phyloP scores from a whole-genome alignment of 2,113 vertebrate genomes.

The Puma concolor region DNA sequence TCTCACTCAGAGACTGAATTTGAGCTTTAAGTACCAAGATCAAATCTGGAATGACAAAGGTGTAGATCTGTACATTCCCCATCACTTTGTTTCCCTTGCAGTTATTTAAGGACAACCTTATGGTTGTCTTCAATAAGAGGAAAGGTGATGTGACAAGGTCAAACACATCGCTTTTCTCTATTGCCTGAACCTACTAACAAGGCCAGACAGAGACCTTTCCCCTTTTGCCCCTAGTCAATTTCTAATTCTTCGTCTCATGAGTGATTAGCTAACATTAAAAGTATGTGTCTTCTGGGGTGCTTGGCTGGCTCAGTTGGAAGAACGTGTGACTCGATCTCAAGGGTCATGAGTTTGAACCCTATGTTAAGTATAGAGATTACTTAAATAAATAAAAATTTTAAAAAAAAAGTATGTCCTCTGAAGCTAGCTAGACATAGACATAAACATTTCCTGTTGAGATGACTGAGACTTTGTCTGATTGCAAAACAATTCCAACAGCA shows the following conservation, averaged over 20 bases:
- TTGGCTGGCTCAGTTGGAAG: no score
- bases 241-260: neutral
- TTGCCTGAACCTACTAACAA: neutral
- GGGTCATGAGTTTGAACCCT: no score
- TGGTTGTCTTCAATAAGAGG: neutral
- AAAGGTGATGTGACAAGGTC: neutral
- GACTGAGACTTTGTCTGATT: neutral
- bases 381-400: no score
- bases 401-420: neutral
- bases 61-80: neutral
- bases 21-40: neutral
- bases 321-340: no score
- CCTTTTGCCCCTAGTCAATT: neutral
- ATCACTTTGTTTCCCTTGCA: neutral
- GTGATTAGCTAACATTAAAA: constrained; percentile 32
- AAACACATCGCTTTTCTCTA: neutral
- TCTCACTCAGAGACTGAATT: neutral
- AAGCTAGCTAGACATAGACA: neutral
- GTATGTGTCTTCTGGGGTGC: neutral
- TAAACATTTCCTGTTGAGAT: neutral
- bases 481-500: neutral
- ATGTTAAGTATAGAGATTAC: no score
- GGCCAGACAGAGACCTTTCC: neutral
- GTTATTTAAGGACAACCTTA: neutral
- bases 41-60: neutral